These are phyloP conservation scores for Drosophila mimetica DNA, from an alignment of 2,888 invertebrate genomes.

Conservation along the genomic window DNA sequence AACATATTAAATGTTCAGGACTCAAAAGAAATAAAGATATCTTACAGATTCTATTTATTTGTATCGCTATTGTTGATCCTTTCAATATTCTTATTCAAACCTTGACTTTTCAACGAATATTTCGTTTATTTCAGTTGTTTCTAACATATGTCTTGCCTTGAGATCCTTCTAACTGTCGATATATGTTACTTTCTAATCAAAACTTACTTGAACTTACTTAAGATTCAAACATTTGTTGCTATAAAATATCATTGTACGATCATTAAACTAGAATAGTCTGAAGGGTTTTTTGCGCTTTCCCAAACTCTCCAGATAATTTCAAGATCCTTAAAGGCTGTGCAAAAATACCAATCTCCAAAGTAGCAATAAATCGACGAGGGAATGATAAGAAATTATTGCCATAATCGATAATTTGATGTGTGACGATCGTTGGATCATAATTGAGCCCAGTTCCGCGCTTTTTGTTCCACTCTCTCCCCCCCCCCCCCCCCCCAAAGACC, in stretches of 20 bases:
- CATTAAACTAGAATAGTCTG: neutral
- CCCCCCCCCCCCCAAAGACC: constrained; percentile 16
- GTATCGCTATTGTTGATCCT: too few relatives aligned
- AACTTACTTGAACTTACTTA: too few relatives aligned
- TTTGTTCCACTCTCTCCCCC: neutral
- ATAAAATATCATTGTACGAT: neutral
- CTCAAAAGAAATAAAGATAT: too few relatives aligned
- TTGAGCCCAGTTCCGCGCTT: constrained; percentile 12
- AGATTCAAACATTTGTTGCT: neutral
- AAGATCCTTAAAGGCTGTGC: neutral
- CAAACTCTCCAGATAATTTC: neutral
- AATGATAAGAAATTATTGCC: constrained; percentile 29
- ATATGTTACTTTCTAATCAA: too few relatives aligned
- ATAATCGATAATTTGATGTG: constrained; percentile 39
- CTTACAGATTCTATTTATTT: too few relatives aligned
- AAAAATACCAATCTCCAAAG: constrained; percentile 12
- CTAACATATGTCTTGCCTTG: too few relatives aligned
- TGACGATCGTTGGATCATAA: constrained; percentile 39
- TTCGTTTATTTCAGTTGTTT: too few relatives aligned
- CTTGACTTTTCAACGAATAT: too few relatives aligned
- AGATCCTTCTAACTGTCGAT: too few relatives aligned
- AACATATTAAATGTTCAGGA: neutral
- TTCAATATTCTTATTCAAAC: too few relatives aligned
- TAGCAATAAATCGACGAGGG: constrained; percentile 4
- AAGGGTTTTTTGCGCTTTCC: neutral